Evolutionary conservation across 1,140 invertebrate species (phyloP).

Genomic region (Drosophila malerkotliana): DNA sequence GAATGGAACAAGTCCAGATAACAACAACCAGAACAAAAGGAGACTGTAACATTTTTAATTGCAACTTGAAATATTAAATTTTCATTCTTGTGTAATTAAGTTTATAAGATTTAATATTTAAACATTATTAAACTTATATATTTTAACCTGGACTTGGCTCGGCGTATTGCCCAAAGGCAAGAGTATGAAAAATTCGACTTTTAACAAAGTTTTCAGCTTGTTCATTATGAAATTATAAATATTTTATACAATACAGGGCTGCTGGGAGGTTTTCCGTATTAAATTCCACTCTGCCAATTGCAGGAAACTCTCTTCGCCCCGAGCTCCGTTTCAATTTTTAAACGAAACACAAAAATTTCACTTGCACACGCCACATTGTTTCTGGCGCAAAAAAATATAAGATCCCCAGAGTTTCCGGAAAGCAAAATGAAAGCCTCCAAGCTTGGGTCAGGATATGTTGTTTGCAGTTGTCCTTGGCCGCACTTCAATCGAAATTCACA

Average conservation of each 20-base stretch:
- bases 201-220: not conserved
- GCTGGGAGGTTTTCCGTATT: slow-evolving; percentile 3
- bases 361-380: slow-evolving; percentile 3
- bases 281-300: slow-evolving; percentile 6
- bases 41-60: not conserved
- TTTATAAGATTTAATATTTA: too few relatives aligned
- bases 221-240: slow-evolving; percentile 5
- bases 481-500: slow-evolving; percentile 4
- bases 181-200: not conserved
- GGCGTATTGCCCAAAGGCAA: not conserved
- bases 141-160: too few relatives aligned
- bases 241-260: slow-evolving; percentile 2
- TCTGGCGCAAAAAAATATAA: not conserved
- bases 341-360: slow-evolving; percentile 7
- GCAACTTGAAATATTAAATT: too few relatives aligned
- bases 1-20: slow-evolving; percentile 7
- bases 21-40: not conserved
- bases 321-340: slow-evolving; percentile 3
- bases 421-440: slow-evolving; percentile 1
- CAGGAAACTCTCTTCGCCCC: not conserved
- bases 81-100: too few relatives aligned
- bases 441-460: slow-evolving; percentile 1
- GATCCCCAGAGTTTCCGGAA: not conserved
- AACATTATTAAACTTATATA: too few relatives aligned
- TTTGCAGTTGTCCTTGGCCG: slow-evolving; percentile 5